phyloP scores from a whole-genome alignment of 2,797 vertebrate species.

The Allobates femoralis region DNA sequence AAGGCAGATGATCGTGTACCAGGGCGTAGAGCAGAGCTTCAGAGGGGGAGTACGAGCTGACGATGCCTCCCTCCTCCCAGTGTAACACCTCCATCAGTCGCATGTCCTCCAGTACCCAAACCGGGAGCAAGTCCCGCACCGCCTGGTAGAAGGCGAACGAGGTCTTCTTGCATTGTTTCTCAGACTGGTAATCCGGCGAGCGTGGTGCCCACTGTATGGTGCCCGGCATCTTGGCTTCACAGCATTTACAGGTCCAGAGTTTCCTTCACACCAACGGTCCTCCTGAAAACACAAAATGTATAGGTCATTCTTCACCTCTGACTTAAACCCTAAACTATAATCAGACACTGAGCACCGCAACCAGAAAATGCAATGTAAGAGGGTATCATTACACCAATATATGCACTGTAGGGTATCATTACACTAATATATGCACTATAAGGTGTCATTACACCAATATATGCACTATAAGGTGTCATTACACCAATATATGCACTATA shows the following conservation, averaged over 20 bases:
- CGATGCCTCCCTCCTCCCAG: constrained; percentile 89
- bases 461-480: too few relatives aligned
- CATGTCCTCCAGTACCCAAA: constrained; percentile 94
- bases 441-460: too few relatives aligned
- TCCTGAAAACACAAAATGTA: constrained; percentile 24
- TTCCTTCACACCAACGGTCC: background rate
- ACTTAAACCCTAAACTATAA: too few relatives aligned
- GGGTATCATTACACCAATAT: too few relatives aligned
- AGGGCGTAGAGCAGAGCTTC: constrained; percentile 92
- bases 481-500: too few relatives aligned
- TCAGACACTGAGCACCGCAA: too few relatives aligned
- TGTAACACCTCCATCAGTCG: constrained; percentile 90
- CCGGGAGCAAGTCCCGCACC: constrained; percentile 86
- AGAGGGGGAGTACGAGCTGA: constrained; percentile 84
- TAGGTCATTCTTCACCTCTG: background rate
- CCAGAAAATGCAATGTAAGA: too few relatives aligned
- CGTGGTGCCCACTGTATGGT: constrained; percentile 74
- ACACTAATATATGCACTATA: too few relatives aligned
- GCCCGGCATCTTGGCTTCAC: constrained; percentile 81
- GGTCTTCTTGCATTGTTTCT: constrained; percentile 89
- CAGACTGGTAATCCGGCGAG: constrained; percentile 77
- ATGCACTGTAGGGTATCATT: too few relatives aligned
- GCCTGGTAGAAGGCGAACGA: constrained; percentile 93
- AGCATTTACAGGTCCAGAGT: background rate
- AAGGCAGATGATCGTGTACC: constrained; percentile 91